phyloP scores from a whole-genome alignment of 2,797 vertebrate species.

The Molossus alvarezi region DNA sequence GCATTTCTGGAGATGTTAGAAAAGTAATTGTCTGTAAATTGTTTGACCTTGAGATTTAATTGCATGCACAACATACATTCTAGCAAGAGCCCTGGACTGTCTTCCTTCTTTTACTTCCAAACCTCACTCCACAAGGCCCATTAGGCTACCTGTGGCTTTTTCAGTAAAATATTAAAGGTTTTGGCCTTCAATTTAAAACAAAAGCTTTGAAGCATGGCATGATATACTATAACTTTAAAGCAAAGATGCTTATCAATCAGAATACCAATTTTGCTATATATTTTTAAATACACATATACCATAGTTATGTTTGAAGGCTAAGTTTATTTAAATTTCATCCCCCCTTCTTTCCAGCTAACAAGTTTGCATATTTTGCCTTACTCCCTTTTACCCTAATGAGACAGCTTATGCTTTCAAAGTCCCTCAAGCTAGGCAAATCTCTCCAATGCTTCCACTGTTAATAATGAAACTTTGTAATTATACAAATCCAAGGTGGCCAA shows the following conservation, averaged over 20 bases:
- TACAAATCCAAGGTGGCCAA: slow-evolving; percentile 94
- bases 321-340: slow-evolving; percentile 88
- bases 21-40: slow-evolving; percentile 96
- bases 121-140: slow-evolving; percentile 89
- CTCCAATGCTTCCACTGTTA: slow-evolving; percentile 92
- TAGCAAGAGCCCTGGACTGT: slow-evolving; percentile 92
- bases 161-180: slow-evolving; percentile 91
- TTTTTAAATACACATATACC: slow-evolving; percentile 77
- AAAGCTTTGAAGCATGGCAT: slow-evolving; percentile 87
- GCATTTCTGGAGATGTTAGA: slow-evolving; percentile 95
- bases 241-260: slow-evolving; percentile 80
- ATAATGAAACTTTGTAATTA: slow-evolving; percentile 95
- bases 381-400: slow-evolving; percentile 93
- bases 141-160: slow-evolving; percentile 93
- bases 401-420: slow-evolving; percentile 93
- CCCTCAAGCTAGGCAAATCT: slow-evolving; percentile 94
- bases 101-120: slow-evolving; percentile 91
- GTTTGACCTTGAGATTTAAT: slow-evolving; percentile 96
- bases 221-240: slow-evolving; percentile 71
- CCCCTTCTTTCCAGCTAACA: slow-evolving; percentile 89
- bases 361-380: slow-evolving; percentile 93
- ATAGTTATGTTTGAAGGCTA: slow-evolving; percentile 84
- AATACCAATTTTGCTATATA: slow-evolving; percentile 82
- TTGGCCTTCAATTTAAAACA: slow-evolving; percentile 87
- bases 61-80: slow-evolving; percentile 94